phyloP scores from a whole-genome alignment of 2,113 vertebrate species.

The Oryzias woworae region DNA sequence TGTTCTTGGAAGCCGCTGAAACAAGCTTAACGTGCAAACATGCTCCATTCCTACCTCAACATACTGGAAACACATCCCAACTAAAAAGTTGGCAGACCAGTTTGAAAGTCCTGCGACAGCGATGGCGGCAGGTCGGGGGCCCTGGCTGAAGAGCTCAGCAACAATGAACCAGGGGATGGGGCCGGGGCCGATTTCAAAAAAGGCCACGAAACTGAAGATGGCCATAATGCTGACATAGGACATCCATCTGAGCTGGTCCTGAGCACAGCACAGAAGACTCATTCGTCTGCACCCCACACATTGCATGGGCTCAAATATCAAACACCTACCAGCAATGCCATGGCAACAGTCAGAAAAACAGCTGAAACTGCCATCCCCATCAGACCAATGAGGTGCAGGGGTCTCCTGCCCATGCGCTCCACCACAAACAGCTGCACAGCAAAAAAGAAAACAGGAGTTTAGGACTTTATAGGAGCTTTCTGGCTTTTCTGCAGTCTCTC shows the following conservation, averaged over 20 bases:
- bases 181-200: conserved; percentile 92
- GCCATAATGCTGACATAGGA: conserved; percentile 89
- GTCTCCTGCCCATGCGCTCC: conserved; percentile 87
- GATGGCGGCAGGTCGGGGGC: conserved; percentile 87
- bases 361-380: conserved; percentile 90
- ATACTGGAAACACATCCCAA: conserved; percentile 93
- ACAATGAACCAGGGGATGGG: conserved; percentile 95
- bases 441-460: not conserved
- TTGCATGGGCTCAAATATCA: not conserved
- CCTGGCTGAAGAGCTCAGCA: conserved; percentile 92
- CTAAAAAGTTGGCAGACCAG: conserved; percentile 93
- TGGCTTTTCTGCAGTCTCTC: not conserved
- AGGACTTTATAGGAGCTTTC: not conserved
- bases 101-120: conserved; percentile 90
- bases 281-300: not conserved
- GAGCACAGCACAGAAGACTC: not conserved
- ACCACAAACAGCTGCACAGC: conserved; percentile 87
- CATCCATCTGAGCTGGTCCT: conserved; percentile 87
- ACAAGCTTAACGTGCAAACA: no score
- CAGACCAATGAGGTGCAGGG: conserved; percentile 88
- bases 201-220: conserved; percentile 91
- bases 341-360: conserved; percentile 87
- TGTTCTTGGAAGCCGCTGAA: not conserved
- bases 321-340: conserved; percentile 85
- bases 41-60: conserved; percentile 77